These are phyloP conservation scores for Arnoldichthys spilopterus DNA, from an alignment of 2,797 vertebrate species.

Conservation along the genomic window DNA sequence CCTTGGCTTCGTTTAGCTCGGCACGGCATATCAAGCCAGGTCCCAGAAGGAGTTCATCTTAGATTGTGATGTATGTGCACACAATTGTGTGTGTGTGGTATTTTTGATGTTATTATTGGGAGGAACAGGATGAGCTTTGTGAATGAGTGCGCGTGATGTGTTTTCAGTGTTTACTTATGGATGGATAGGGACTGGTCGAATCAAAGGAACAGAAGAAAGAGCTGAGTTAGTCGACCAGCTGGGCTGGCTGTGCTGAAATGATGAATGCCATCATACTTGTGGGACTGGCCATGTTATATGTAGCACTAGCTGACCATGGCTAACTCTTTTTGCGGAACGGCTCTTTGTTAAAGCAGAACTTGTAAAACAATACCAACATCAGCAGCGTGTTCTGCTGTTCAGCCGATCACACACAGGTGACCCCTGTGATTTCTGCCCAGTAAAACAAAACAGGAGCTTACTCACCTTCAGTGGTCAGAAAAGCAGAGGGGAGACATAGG, in stretches of 20 bases:
- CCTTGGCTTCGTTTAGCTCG: slow-evolving; percentile 46
- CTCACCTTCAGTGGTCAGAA: slow-evolving; percentile 26
- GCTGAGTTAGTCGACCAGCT: slow-evolving; percentile 3
- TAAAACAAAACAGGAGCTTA: slow-evolving; percentile 32
- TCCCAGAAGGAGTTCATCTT: slow-evolving; percentile 49
- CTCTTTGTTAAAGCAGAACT: slow-evolving; percentile 26
- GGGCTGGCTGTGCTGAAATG: slow-evolving; percentile 20
- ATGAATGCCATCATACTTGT: background rate
- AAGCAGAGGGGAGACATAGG: slow-evolving; percentile 10
- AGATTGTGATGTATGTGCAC: slow-evolving; percentile 34
- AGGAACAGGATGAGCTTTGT: slow-evolving; percentile 23
- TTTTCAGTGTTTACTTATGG: slow-evolving; percentile 46
- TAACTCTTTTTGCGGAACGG: background rate
- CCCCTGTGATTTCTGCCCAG: slow-evolving; percentile 38
- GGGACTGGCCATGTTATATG: background rate
- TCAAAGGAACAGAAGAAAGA: slow-evolving; percentile 17
- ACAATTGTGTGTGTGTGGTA: slow-evolving; percentile 42
- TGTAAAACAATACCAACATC: slow-evolving; percentile 37
- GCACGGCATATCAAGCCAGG: slow-evolving; percentile 42
- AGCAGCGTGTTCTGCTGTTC: slow-evolving; percentile 21
- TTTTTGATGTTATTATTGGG: slow-evolving; percentile 35
- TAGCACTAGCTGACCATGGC: background rate
- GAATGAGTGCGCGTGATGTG: slow-evolving; percentile 42
- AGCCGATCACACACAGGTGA: slow-evolving; percentile 24
- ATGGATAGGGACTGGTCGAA: slow-evolving; percentile 38